A percentile compares a stretch with the other conserved stretches of the same genome.
These are phyloP conservation scores for Meloidogyne chitwoodi DNA, from an alignment of 1,140 invertebrate species.

Conservation along the genomic window DNA sequence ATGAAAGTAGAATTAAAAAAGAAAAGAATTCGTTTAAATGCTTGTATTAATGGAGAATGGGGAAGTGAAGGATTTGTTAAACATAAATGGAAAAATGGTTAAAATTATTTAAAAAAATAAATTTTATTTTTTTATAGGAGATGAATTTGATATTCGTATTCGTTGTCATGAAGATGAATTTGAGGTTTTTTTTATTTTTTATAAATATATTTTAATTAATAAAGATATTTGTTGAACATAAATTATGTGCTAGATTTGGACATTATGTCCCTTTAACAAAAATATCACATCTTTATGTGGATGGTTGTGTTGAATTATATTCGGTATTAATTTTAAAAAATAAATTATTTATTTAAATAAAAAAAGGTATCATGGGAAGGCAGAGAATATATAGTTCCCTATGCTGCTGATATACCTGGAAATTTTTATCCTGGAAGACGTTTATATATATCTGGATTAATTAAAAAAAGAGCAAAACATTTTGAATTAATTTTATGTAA, in stretches of 20 bases:
- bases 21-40: constrained; percentile 51
- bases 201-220: not conserved
- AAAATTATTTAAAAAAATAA: not conserved
- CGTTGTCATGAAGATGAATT: constrained; percentile 54
- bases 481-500: constrained; percentile 49
- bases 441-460: constrained; percentile 53
- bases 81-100: constrained; percentile 46
- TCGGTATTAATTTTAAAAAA: too few species aligned
- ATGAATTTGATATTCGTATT: constrained; percentile 57
- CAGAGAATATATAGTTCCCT: constrained; percentile 41
- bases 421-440: constrained; percentile 57
- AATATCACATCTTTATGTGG: constrained; percentile 56
- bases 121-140: constrained; percentile 21
- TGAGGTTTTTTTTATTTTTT: constrained; percentile 25
- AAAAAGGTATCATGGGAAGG: constrained; percentile 32
- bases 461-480: constrained; percentile 49
- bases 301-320: constrained; percentile 55
- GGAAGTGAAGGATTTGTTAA: constrained; percentile 54
- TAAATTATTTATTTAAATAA: constrained; percentile 1
- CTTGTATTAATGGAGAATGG: constrained; percentile 59
- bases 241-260: constrained; percentile 56
- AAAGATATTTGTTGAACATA: constrained; percentile 57
- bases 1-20: constrained; percentile 47
- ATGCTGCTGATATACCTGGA: constrained; percentile 58
- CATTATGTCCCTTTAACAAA: constrained; percentile 54